These are phyloP conservation scores for Dissostichus mawsoni DNA, from an alignment of 2,113 vertebrate species.

Conservation along the genomic window DNA sequence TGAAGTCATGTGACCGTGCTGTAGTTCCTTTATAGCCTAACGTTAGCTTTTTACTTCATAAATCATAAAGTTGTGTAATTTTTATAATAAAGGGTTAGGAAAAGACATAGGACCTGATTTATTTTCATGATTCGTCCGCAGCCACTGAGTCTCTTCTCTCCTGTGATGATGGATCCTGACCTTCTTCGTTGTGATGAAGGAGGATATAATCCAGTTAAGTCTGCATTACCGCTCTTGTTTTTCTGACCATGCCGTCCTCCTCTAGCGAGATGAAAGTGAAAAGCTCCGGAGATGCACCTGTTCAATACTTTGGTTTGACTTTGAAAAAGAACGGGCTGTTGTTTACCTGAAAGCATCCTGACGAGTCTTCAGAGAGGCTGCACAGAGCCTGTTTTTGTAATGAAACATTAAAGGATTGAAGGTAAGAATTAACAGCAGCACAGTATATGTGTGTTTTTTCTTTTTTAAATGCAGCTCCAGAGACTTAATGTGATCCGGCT, in stretches of 20 bases:
- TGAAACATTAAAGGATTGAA: conserved; percentile 41
- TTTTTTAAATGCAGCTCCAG: conserved; percentile 14
- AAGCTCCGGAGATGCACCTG: conserved; percentile 11
- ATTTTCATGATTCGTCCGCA: no score
- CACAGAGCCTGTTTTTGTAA: conserved; percentile 28
- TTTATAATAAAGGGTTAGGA: no score
- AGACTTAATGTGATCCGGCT: conserved; percentile 16
- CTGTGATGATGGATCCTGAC: conserved; percentile 27
- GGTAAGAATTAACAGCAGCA: conserved; percentile 12
- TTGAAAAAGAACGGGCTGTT: neutral
- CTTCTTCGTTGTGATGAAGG: conserved; percentile 33
- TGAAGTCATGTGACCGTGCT: no score
- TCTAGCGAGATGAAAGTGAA: conserved; percentile 21
- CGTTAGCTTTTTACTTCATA: no score
- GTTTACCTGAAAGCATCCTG: conserved; percentile 11
- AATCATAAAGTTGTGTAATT: no score
- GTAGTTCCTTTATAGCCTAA: no score
- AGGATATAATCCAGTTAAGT: conserved; percentile 53
- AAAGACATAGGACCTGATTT: no score
- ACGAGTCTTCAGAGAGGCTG: no score
- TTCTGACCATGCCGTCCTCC: conserved; percentile 18
- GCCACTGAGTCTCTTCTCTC: neutral
- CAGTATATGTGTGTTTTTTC: conserved; percentile 1
- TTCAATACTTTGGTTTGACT: conserved; percentile 33
- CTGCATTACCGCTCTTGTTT: conserved; percentile 50